Evolutionary conservation across 2,113 vertebrate genomes (phyloP).

Genomic region (Noturus placidus): DNA sequence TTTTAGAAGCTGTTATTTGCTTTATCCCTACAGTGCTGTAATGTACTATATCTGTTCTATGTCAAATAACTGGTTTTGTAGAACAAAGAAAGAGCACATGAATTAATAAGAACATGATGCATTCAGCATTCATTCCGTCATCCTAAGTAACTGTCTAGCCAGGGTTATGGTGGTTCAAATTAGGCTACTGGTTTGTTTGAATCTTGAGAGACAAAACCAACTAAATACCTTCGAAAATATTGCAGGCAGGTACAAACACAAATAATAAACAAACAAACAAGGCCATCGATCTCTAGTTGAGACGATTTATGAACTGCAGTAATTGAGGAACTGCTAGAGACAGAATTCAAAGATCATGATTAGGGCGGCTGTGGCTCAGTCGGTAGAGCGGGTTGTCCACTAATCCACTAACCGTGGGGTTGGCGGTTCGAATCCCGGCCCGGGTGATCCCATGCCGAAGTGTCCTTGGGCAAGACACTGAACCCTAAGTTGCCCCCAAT

Average conservation of each 20-base stretch:
- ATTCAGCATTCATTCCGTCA: not conserved
- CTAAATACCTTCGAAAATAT: not conserved
- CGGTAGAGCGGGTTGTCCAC: too few species aligned
- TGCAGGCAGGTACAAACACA: not conserved
- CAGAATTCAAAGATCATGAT: not conserved
- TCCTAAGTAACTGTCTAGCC: not conserved
- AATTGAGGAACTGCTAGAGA: not conserved
- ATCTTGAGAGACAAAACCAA: not conserved
- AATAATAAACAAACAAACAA: not conserved
- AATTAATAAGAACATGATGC: not conserved
- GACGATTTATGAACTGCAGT: not conserved
- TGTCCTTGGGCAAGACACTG: too few species aligned
- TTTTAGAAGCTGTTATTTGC: too few species aligned
- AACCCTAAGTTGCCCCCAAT: too few species aligned
- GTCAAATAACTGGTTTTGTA: not conserved
- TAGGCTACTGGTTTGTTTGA: not conserved
- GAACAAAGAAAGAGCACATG: not conserved
- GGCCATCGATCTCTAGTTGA: not conserved
- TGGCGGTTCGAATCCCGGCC: too few species aligned
- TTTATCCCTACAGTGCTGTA: too few species aligned
- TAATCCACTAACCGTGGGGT: too few species aligned
- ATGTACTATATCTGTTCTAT: too few species aligned
- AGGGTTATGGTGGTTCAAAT: not conserved
- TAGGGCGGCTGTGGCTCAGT: too few species aligned
- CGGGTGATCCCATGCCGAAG: too few species aligned